Conservation (phyloP, 2,797 vertebrate species). For the Helarctos malayanus region DNA sequence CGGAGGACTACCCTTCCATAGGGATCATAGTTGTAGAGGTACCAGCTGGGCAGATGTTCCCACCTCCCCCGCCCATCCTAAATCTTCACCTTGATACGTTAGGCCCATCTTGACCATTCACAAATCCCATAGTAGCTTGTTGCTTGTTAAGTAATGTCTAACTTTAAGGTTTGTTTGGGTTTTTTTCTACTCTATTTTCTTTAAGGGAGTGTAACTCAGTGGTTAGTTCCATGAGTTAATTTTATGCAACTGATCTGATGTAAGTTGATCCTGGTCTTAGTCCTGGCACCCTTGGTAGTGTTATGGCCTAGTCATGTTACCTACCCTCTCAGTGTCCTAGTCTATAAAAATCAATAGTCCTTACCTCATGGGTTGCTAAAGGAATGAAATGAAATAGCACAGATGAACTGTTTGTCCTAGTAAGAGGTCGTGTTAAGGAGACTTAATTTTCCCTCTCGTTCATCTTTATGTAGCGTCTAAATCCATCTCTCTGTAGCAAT, state of each 20-base stretch:
- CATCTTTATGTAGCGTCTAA: not conserved
- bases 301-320: not conserved
- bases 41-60: not conserved
- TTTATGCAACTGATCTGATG: not conserved
- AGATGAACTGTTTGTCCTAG: not conserved
- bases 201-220: not conserved
- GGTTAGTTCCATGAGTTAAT: conserved; percentile 17
- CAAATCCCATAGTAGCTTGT: not conserved
- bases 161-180: not conserved
- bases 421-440: not conserved
- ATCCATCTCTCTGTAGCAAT: not conserved
- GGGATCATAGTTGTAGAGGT: not conserved
- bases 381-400: not conserved
- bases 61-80: not conserved
- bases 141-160: conserved; percentile 1
- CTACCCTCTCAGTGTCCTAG: not conserved
- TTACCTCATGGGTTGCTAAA: conserved; percentile 26
- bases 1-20: not conserved
- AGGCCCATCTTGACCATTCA: not conserved
- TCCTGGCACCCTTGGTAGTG: not conserved
- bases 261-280: not conserved
- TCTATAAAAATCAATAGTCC: conserved; percentile 47
- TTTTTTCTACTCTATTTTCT: not conserved
- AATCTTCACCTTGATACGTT: not conserved
- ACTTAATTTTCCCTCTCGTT: not conserved